These are phyloP conservation scores for Erebia ligea DNA, from an alignment of 2,888 invertebrate genomes.

Conservation along the genomic window DNA sequence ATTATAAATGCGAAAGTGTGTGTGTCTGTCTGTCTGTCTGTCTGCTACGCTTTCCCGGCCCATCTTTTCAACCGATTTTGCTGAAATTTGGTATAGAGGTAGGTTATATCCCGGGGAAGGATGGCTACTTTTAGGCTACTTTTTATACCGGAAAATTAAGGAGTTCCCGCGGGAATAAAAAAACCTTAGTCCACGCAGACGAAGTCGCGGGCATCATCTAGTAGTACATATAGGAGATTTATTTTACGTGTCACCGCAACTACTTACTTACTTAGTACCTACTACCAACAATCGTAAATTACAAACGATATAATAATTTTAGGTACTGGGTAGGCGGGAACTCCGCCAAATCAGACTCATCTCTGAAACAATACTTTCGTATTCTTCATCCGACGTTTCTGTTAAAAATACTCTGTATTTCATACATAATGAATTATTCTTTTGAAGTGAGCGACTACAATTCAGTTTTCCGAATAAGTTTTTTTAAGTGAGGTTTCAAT, in stretches of 20 bases:
- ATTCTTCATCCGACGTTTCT: conserved; percentile 2
- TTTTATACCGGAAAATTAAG: too few relatives aligned
- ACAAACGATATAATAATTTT: conserved; percentile 3
- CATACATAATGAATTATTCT: conserved; percentile 6
- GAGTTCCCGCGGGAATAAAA: too few relatives aligned
- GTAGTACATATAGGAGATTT: neutral
- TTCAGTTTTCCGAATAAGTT: neutral
- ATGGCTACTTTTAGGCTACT: too few relatives aligned
- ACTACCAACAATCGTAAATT: neutral
- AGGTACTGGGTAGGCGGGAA: neutral
- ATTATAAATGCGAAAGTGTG: too few relatives aligned
- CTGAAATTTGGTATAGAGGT: too few relatives aligned
- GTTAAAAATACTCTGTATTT: conserved; percentile 14
- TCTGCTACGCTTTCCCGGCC: too few relatives aligned
- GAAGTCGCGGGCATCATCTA: too few relatives aligned
- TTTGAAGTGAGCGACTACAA: neutral
- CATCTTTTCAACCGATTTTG: too few relatives aligned
- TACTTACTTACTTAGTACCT: too few relatives aligned
- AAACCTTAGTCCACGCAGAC: too few relatives aligned
- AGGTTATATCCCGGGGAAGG: too few relatives aligned
- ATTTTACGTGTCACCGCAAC: neutral
- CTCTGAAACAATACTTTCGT: conserved; percentile 8
- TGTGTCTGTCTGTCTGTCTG: too few relatives aligned
- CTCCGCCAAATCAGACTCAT: conserved; percentile 5
- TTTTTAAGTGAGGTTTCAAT: neutral